Conservation (phyloP, 2,888 invertebrate genomes). For the Globia sparganii region DNA sequence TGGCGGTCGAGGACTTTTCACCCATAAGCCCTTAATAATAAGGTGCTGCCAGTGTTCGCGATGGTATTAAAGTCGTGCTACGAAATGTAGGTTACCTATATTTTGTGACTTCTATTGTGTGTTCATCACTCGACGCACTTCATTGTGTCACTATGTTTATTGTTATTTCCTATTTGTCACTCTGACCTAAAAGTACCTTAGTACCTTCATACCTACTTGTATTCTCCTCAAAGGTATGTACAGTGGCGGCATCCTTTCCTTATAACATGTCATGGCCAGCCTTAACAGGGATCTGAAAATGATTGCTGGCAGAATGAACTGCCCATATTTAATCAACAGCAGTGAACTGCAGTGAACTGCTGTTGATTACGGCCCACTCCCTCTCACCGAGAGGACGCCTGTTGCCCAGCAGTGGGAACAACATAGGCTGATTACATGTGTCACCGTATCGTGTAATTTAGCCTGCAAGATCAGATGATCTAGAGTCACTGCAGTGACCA, state of each 20-base stretch:
- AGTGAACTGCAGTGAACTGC: too few relatives aligned
- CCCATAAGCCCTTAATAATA: too few relatives aligned
- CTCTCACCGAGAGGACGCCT: too few relatives aligned
- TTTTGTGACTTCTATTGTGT: not conserved
- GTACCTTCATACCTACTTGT: not conserved
- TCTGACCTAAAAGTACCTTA: not conserved
- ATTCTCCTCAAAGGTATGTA: not conserved
- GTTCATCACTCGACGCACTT: not conserved
- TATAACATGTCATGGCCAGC: not conserved
- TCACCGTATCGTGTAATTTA: not conserved
- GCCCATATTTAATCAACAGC: not conserved
- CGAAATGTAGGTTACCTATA: not conserved
- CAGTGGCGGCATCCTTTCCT: not conserved
- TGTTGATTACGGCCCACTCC: too few relatives aligned
- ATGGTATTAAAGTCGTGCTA: not conserved
- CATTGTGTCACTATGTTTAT: not conserved
- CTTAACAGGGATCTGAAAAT: not conserved
- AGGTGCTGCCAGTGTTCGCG: too few relatives aligned
- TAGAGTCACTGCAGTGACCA: not conserved
- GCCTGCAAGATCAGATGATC: too few relatives aligned
- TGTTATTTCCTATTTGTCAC: slow-evolving; percentile 15
- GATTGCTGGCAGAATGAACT: not conserved
- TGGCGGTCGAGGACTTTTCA: too few relatives aligned
- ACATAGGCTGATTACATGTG: not conserved
- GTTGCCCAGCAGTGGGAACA: not conserved